Evolutionary conservation across 1,140 invertebrate species (phyloP).

Genomic region (Thaumatotibia leucotreta): DNA sequence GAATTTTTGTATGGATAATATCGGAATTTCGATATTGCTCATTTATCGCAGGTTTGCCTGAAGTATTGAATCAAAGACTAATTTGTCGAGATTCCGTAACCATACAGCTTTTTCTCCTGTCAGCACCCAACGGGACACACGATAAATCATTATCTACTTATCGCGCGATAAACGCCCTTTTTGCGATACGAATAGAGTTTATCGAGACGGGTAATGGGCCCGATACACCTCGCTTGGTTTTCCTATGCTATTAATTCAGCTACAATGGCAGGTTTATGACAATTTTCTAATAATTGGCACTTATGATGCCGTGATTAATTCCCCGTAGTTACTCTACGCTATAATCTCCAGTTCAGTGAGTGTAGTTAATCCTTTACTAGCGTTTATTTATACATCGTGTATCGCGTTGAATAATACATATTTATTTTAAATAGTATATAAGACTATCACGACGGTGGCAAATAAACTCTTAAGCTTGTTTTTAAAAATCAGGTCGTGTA

Average conservation of each 20-base stretch:
- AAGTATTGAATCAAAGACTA: too few species aligned
- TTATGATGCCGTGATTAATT: neutral
- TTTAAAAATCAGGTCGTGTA: too few species aligned
- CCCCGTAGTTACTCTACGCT: neutral
- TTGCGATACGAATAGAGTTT: neutral
- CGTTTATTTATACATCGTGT: neutral
- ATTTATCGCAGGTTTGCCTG: too few species aligned
- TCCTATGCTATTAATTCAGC: neutral
- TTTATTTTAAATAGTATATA: too few species aligned
- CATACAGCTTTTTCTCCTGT: neutral
- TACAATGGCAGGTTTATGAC: neutral
- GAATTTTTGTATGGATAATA: too few species aligned
- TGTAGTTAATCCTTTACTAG: neutral
- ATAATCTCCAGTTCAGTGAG: neutral
- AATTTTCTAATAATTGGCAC: neutral
- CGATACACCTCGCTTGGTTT: neutral
- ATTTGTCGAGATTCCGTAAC: neutral
- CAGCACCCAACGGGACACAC: neutral
- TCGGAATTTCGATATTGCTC: too few species aligned
- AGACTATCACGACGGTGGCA: too few species aligned
- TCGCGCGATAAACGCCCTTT: neutral
- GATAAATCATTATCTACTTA: neutral
- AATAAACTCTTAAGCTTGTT: too few species aligned
- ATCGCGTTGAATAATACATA: too few species aligned
- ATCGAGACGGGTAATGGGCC: neutral